Evolutionary conservation across 2,113 vertebrate genomes (phyloP).

Genomic region (Siniperca chuatsi): DNA sequence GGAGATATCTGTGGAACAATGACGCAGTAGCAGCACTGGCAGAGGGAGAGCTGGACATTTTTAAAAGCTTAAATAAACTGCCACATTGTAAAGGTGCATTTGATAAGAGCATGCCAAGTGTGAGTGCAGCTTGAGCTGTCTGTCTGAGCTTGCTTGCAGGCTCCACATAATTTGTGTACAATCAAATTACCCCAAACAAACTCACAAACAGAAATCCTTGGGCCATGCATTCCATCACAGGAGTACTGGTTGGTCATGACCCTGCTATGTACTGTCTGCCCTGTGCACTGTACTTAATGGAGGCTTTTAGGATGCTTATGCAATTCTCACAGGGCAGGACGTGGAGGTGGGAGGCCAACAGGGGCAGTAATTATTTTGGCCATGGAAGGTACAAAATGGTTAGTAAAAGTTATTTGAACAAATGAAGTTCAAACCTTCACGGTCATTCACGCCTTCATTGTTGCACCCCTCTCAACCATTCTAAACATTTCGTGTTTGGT

Average conservation of each 20-base stretch:
- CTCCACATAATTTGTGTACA: not conserved
- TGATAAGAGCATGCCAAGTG: not conserved
- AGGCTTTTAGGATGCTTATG: not conserved
- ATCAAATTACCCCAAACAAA: not conserved
- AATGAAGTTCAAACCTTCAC: not conserved
- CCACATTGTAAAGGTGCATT: not conserved
- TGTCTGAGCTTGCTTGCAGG: not conserved
- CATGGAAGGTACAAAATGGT: not conserved
- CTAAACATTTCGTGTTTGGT: no score
- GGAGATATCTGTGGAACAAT: not conserved
- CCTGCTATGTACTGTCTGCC: no score
- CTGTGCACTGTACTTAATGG: no score
- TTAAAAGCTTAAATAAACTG: not conserved
- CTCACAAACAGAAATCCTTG: not conserved
- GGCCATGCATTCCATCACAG: not conserved
- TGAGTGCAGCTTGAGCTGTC: not conserved
- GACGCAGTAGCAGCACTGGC: not conserved
- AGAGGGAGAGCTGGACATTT: not conserved
- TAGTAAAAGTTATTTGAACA: not conserved
- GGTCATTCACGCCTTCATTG: not conserved
- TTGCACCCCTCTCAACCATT: constrained; percentile 5
- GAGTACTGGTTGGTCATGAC: not conserved
- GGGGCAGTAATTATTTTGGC: not conserved
- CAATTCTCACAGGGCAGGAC: not conserved
- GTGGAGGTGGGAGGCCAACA: not conserved